A percentile compares a stretch with the other conserved stretches of the same genome.
These are phyloP conservation scores for Creontiades dilutus DNA, from an alignment of 2,888 invertebrate genomes.

Conservation along the genomic window DNA sequence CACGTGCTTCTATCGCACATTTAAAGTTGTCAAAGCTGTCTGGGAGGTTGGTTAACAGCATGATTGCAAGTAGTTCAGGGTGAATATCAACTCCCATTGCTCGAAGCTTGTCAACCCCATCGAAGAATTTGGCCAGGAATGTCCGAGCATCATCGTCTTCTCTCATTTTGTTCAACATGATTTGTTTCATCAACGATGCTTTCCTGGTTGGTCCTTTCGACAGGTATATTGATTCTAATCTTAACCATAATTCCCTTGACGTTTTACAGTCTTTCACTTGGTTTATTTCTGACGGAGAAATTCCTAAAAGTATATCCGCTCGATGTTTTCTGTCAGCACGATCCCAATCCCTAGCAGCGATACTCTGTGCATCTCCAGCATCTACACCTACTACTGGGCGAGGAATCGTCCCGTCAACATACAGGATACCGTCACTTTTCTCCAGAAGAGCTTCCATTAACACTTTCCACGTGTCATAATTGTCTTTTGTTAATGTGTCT, in stretches of 20 bases:
- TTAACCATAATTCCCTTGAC: conserved; percentile 15
- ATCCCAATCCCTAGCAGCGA: conserved; percentile 1
- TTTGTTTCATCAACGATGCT: conserved; percentile 50
- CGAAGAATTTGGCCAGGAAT: conserved; percentile 34
- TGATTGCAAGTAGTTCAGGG: conserved; percentile 36
- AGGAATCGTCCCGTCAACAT: conserved; percentile 5
- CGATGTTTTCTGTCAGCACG: conserved; percentile 3
- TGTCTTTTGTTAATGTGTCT: not conserved
- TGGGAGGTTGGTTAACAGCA: conserved; percentile 44
- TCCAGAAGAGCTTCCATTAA: conserved; percentile 36
- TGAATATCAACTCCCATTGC: conserved; percentile 36
- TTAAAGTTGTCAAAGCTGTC: conserved; percentile 37
- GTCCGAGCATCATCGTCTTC: conserved; percentile 9
- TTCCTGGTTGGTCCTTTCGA: conserved; percentile 47
- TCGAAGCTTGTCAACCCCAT: conserved; percentile 38
- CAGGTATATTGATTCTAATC: not conserved
- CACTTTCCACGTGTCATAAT: conserved; percentile 23
- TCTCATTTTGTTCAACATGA: conserved; percentile 2
- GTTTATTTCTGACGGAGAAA: conserved; percentile 47
- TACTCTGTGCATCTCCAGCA: not conserved
- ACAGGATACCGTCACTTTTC: conserved; percentile 35
- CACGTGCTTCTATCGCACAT: conserved; percentile 38
- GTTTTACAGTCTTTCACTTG: no score
- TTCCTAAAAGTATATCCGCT: conserved; percentile 49
- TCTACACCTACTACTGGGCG: not conserved